A percentile compares a stretch with the other conserved stretches of the same genome.
Conservation (phyloP, 1,140 invertebrate genomes). For the Brachionus rotundiformis region DNA sequence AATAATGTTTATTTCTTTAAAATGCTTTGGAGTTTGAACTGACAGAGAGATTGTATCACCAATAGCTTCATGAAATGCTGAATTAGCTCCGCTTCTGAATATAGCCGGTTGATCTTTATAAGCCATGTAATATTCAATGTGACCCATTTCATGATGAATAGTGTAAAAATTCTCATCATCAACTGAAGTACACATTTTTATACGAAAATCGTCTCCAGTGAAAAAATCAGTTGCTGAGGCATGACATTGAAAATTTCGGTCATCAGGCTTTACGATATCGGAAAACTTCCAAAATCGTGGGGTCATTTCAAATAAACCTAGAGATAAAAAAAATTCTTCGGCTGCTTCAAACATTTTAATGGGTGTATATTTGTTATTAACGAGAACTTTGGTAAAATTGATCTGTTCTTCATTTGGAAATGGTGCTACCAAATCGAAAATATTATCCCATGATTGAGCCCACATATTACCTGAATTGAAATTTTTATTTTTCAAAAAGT, state of each 20-base stretch:
- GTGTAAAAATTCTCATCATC: slow-evolving; percentile 74
- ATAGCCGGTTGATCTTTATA: slow-evolving; percentile 71
- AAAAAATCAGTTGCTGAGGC: slow-evolving; percentile 89
- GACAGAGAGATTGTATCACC: slow-evolving; percentile 85
- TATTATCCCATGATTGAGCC: slow-evolving; percentile 82
- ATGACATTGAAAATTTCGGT: slow-evolving; percentile 74
- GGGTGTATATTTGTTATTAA: slow-evolving; percentile 59
- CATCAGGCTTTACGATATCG: slow-evolving; percentile 66
- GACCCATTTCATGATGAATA: slow-evolving; percentile 82
- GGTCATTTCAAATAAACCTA: slow-evolving; percentile 80
- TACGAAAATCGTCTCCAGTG: slow-evolving; percentile 76
- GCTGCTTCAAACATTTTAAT: slow-evolving; percentile 6
- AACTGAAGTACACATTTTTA: slow-evolving; percentile 82
- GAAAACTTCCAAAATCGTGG: slow-evolving; percentile 67
- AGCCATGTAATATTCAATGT: slow-evolving; percentile 77
- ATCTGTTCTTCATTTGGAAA: slow-evolving; percentile 74
- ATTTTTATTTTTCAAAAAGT: too few species aligned
- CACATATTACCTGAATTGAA: slow-evolving; percentile 72
- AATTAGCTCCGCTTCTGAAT: slow-evolving; percentile 79
- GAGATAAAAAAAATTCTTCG: slow-evolving; percentile 53
- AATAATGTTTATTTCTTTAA: slow-evolving; percentile 78
- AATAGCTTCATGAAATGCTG: slow-evolving; percentile 70
- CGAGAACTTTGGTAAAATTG: slow-evolving; percentile 74
- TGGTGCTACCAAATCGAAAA: slow-evolving; percentile 76
- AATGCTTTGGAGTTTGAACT: slow-evolving; percentile 77